Conservation (phyloP, 2,888 invertebrate genomes). For the Linhomoeus sp. region DNA sequence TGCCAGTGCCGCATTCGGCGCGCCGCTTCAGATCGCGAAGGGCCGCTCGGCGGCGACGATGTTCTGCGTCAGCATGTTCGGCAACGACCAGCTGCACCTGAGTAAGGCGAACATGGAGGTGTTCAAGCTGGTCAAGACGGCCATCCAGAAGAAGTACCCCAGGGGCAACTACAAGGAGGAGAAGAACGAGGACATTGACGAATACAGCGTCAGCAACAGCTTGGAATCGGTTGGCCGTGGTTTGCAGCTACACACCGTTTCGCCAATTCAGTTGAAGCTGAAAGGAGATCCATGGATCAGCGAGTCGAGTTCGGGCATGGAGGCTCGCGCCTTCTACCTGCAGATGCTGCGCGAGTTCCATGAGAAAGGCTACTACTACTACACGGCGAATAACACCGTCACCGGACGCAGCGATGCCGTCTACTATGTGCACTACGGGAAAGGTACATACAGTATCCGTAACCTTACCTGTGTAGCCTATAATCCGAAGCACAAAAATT, state of each 20-base stretch:
- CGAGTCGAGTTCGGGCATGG: neutral
- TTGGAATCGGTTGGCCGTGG: too few relatives aligned
- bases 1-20: neutral
- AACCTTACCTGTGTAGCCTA: too few relatives aligned
- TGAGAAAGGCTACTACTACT: neutral
- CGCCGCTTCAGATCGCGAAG: too few relatives aligned
- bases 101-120: neutral
- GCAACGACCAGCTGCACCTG: neutral
- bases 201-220: too few relatives aligned
- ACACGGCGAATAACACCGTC: neutral
- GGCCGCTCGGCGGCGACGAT: too few relatives aligned
- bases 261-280: neutral
- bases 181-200: too few relatives aligned
- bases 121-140: neutral
- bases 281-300: slow-evolving; percentile 1
- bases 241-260: too few relatives aligned
- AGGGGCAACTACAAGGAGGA: neutral
- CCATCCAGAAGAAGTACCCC: neutral
- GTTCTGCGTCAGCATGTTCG: too few relatives aligned
- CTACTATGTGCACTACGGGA: neutral
- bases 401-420: neutral
- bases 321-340: neutral
- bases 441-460: neutral
- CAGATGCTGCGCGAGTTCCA: neutral
- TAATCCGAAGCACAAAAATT: too few relatives aligned